A percentile compares a stretch with the other conserved stretches of the same genome.
Evolutionary conservation across 2,113 vertebrate genomes (phyloP).

Genomic region (Romanogobio albipinnatus): DNA sequence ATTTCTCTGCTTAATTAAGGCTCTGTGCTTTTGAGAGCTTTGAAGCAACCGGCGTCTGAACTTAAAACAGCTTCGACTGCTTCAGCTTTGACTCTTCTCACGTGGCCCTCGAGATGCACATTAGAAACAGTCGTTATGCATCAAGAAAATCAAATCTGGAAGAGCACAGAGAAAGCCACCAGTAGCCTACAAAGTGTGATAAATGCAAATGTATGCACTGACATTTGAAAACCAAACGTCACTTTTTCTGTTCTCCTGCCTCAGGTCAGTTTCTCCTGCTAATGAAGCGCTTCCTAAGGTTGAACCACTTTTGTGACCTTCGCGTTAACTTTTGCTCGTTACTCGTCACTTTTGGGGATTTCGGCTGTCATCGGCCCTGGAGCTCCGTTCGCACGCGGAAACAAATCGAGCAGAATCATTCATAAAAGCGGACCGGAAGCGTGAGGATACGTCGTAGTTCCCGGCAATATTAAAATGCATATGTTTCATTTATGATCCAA

Average conservation of each 20-base stretch:
- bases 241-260: conserved; percentile 53
- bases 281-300: conserved; percentile 59
- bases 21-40: conserved; percentile 58
- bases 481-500: conserved; percentile 71
- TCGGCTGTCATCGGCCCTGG: conserved; percentile 56
- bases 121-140: background rate
- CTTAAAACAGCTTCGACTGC: background rate
- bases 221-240: conserved; percentile 61
- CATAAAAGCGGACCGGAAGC: conserved; percentile 18
- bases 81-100: background rate
- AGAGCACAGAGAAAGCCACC: background rate
- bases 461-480: conserved; percentile 62
- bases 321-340: conserved; percentile 41
- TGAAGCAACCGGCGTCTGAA: background rate
- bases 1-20: conserved; percentile 74
- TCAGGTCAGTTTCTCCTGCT: conserved; percentile 33
- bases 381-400: conserved; percentile 53
- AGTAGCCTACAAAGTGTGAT: conserved; percentile 30
- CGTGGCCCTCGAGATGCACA: background rate
- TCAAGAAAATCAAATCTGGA: background rate
- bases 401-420: background rate
- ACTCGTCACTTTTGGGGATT: conserved; percentile 50
- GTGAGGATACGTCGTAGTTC: conserved; percentile 10
- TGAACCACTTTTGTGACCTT: conserved; percentile 64
- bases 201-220: conserved; percentile 52